phyloP scores from a whole-genome alignment of 2,113 vertebrate species.

The Manacus vitellinus region DNA sequence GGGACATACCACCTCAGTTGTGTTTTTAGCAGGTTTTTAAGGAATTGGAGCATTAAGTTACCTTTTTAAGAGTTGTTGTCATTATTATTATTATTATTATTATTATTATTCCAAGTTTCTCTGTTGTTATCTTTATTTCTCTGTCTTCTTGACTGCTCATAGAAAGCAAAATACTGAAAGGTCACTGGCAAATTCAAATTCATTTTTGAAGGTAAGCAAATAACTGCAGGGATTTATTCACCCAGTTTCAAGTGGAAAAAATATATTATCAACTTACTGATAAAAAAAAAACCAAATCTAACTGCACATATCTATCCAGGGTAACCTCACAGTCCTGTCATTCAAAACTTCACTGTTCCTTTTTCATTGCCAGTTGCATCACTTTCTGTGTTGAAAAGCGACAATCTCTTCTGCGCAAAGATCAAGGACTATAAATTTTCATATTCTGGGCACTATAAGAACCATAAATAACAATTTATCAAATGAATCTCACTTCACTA shows the following conservation, averaged over 20 bases:
- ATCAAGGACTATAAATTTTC: not conserved
- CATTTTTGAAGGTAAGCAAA: not conserved
- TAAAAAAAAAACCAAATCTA: accelerated
- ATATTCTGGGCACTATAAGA: not conserved
- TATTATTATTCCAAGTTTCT: not conserved
- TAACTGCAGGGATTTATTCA: not conserved
- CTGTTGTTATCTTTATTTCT: not conserved
- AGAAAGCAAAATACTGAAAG: not conserved
- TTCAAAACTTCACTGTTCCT: not conserved
- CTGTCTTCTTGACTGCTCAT: not conserved
- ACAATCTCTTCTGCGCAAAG: not conserved
- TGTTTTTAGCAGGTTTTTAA: not conserved
- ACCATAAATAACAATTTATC: not conserved
- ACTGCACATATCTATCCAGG: not conserved
- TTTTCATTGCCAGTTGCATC: not conserved
- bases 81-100: not conserved
- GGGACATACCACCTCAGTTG: not conserved
- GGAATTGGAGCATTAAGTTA: not conserved
- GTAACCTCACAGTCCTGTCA: not conserved
- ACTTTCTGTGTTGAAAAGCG: not conserved
- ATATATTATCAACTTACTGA: not conserved
- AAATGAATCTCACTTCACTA: not conserved
- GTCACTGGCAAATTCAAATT: not conserved
- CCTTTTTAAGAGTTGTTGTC: not conserved
- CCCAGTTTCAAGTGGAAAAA: not conserved